Evolutionary conservation across 2,113 vertebrate species (phyloP), one percentile per base, ranked within the genome.

Genomic region (Xiphophorus couchianus): DNA sequence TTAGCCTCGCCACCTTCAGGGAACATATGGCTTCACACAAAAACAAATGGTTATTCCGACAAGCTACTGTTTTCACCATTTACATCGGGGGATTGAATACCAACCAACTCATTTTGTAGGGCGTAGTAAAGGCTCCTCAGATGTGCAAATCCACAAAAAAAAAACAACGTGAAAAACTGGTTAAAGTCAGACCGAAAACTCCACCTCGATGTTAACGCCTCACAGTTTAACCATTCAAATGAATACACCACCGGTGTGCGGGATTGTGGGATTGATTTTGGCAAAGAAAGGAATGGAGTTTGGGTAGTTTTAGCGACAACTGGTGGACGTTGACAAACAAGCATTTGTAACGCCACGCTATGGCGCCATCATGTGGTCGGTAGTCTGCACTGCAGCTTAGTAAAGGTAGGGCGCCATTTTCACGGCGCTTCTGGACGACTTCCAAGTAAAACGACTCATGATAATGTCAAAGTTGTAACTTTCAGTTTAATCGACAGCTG

Each of bases 211-310:
- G 58, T 42, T 74, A 69, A 61, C 76, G 63, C 80, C 69, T 65
- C 78, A 60, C 71, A 82, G 81, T 69, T 68, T 62, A 27, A 82
- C 73, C 89, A 90, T 94, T 95, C 93, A 95, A 95, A 94, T 90
- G 90, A 91, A 91, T 77, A 91, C 92, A 93, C 87, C 85, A 66
- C 85, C 86, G 81, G 73, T 54, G 77, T 19, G 75, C 13, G 75
- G 92, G 84, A 93, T 91, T 92, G 89, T 48, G 92, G 93, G 93
- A 92, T 91, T 84, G 91, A 90, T 88, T 77, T 80, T 35, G 74
- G 62, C 66, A 71, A 68, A 35, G 17, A 62, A 31, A 48, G 66
- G 19, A 5, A 2, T 42, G 51, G 42, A 17, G 27, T n/a, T 86
- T 74, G 1, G 60, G 63, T 37, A 14, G 29, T 19, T 85, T 78